These are phyloP conservation scores for Pampusana beccarii DNA, from an alignment of 2,113 vertebrate species.

Conservation along the genomic window DNA sequence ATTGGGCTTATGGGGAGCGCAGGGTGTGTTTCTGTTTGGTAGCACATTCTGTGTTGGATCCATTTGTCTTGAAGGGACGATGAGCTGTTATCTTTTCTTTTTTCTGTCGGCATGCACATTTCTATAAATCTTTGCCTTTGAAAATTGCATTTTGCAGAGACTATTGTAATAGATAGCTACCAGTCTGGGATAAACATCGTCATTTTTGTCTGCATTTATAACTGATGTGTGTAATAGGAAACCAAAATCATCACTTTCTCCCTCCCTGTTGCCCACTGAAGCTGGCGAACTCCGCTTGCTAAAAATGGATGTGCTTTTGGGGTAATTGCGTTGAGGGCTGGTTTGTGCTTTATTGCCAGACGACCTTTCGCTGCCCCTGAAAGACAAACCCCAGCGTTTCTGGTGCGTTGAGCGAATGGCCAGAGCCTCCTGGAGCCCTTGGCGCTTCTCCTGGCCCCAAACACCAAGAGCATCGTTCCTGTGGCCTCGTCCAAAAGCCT, in stretches of 20 bases:
- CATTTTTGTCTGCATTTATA: neutral
- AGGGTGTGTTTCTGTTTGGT: neutral
- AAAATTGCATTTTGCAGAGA: neutral
- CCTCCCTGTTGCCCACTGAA: neutral
- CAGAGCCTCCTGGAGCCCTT: neutral
- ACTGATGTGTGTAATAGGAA: neutral
- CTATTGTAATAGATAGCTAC: neutral
- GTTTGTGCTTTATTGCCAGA: neutral
- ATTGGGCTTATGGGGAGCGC: neutral
- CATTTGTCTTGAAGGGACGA: neutral
- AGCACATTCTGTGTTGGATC: neutral
- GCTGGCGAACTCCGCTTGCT: neutral
- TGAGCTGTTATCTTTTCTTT: neutral
- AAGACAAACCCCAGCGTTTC: neutral
- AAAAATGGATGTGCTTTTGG: neutral
- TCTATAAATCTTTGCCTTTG: neutral
- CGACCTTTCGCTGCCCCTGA: neutral
- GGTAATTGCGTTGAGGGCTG: neutral
- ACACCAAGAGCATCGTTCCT: neutral
- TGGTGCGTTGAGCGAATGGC: accelerated
- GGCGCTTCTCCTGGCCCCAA: neutral
- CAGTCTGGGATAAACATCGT: neutral
- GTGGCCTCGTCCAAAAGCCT: neutral
- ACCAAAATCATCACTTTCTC: neutral
- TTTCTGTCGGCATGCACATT: neutral